Evolutionary conservation across 2,113 vertebrate genomes (phyloP), one percentile per base, ranked within the genome.

Genomic region (Corythaeola cristata): DNA sequence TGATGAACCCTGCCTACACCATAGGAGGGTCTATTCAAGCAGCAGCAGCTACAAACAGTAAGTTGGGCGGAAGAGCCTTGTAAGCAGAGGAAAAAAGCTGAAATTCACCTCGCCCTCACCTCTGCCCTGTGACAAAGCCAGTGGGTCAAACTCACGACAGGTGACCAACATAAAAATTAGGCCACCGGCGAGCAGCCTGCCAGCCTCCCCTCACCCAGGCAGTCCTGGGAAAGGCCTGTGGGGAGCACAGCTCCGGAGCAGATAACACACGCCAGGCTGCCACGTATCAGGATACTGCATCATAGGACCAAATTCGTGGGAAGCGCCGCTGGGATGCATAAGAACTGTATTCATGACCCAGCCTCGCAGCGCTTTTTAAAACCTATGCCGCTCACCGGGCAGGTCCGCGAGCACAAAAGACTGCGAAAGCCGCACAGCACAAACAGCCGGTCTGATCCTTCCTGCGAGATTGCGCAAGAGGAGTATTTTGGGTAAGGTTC

Each of bases 211-310:
- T 69, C 55, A 58, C 60, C 73, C 55, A 26, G 5, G 26, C 16
- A 1, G 37, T 14, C 15, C 10, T 19, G 63, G 24, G 45, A 71
- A 71, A 69, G n/a, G 78, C 60, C 88, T 15, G 72, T 4, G 73
- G 79, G 82, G 45, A 92, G 23, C 72, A 64, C 21, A 30, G 55
- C 58, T n/a, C 50, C 64, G 9, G 59, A 0, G 55, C 45, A 49
- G 76, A 89, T 66, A 64, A 91, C 91, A 59, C 66, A 59, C 12
- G 24, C 72, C 72, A 41, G 45, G 72, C 93, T 95, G 96, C 96
- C 96, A 97, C 95, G 96, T 96, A 92, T 92, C 90, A 92, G 91
- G 21, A 81, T 77, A 24, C 84, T 44, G 80, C 84, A 95, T 60
- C 87, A 58, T 52, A 84, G 89, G 32, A 67, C 55, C 64, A n/a